These are phyloP conservation scores for Drosophila meridiana DNA, from an alignment of 2,888 invertebrate species.

Conservation along the genomic window DNA sequence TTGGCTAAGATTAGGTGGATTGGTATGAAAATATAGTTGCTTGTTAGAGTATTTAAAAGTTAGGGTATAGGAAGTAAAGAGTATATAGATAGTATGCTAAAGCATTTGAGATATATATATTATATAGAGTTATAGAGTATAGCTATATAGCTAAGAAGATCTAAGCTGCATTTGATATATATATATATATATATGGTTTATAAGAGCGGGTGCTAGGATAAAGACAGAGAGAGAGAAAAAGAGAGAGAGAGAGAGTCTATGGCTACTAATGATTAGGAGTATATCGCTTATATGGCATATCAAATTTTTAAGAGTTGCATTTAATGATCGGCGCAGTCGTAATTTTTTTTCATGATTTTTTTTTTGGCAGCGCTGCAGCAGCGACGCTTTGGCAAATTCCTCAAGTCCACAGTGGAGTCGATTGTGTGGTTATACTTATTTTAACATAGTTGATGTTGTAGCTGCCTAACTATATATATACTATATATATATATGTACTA, in stretches of 20 bases:
- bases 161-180: conserved; percentile 42
- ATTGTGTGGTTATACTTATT: conserved; percentile 27
- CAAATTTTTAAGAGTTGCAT: conserved; percentile 40
- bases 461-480: conserved; percentile 29
- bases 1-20: conserved; percentile 29
- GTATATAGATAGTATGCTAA: conserved; percentile 44
- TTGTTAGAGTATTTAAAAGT: conserved; percentile 26
- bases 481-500: conserved; percentile 5
- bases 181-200: conserved; percentile 12
- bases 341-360: conserved; percentile 38
- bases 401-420: conserved; percentile 51
- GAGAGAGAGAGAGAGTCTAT: conserved; percentile 29
- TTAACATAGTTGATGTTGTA: conserved; percentile 18
- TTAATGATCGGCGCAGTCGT: conserved; percentile 68
- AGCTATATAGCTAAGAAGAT: conserved; percentile 38
- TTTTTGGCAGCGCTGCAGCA: conserved; percentile 69
- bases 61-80: conserved; percentile 25
- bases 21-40: conserved; percentile 37
- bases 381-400: conserved; percentile 82
- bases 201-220: conserved; percentile 49
- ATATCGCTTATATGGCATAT: conserved; percentile 49
- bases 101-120: conserved; percentile 12
- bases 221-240: conserved; percentile 22
- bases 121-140: conserved; percentile 18
- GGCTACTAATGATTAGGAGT: conserved; percentile 51